A percentile compares a stretch with the other conserved stretches of the same genome.
These are phyloP conservation scores for Acleris emargana DNA, from an alignment of 2,888 invertebrate genomes.

Conservation along the genomic window DNA sequence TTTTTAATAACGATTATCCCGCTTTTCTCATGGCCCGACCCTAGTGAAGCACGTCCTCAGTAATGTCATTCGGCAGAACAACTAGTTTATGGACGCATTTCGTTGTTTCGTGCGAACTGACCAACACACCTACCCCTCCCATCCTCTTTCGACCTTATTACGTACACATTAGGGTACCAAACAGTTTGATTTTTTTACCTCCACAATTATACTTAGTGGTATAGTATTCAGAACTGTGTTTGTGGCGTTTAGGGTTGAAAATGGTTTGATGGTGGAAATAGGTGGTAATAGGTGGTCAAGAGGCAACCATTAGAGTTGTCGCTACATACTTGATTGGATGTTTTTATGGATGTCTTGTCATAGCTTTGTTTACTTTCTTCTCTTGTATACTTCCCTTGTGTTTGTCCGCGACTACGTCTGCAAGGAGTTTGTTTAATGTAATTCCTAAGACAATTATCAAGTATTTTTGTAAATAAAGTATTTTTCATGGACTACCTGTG, in stretches of 20 bases:
- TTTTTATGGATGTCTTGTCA: constrained; percentile 31
- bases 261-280: background rate
- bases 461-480: too few relatives aligned
- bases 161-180: background rate
- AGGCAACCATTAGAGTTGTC: constrained; percentile 35
- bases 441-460: too few relatives aligned
- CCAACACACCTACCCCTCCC: constrained; percentile 33
- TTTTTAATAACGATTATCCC: constrained; percentile 5
- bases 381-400: background rate
- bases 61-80: constrained; percentile 79
- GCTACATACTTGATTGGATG: constrained; percentile 37
- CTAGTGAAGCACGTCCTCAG: constrained; percentile 63
- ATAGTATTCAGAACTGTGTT: background rate
- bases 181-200: background rate
- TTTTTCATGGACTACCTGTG: too few relatives aligned
- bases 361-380: constrained; percentile 12
- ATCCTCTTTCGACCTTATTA: background rate
- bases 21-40: constrained; percentile 49
- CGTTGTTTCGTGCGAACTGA: constrained; percentile 49
- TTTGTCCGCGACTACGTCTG: background rate
- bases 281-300: constrained; percentile 19
- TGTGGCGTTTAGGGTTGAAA: background rate
- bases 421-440: too few relatives aligned
- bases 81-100: constrained; percentile 72
- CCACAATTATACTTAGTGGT: background rate